Base-by-base conservation (phyloP, 2,888 invertebrate genomes). In the Hipparchia sbordonii region DNA sequence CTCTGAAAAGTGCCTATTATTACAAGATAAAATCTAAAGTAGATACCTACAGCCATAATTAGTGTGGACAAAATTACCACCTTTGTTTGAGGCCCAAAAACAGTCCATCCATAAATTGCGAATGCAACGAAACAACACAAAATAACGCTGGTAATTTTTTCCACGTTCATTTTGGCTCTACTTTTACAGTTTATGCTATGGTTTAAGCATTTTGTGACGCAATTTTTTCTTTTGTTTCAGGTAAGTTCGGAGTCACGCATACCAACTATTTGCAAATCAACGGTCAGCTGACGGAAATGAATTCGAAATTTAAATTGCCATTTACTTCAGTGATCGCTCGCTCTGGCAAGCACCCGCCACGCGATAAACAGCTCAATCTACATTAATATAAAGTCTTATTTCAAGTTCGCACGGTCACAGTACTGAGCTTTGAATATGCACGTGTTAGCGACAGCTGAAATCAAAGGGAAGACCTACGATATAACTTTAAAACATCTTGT, bases 351-450 rank as follows among this genome's bases (percentile, higher is more conserved):
- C 84, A 85, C 82, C 82, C 80, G 84, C 82, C 83, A 85, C 79
- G 79, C 88, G 85, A 89, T 87, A 87, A 86, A 86, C 87, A 86
- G 85, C 87, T 90, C 85, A 89, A 89, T 87, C 78, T 56, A 71
- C 79, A 88, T 89, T 86, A 80, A 77, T 84, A 87, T 89, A 89
- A 87, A 89, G 89, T 87, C 87, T 87, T 89, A 88, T 87, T 89
- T 90, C 85, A 88, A 85, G 81, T 88, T 87, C 82, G 80, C 86
- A 81, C 85, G 82, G 80, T 78, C 82, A 82, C 82, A 79, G 79
- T 80, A 78, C 77, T 79, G 75, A 76, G 78, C 78, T 78, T 79
- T 73, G 78, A 82, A 79, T 78, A 78, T 79, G 79, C 81, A 81
- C 88, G 85, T 85, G 85, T 87, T 79, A 78, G 78, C 83, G 86